Percentiles rank a stretch among this genome's conserved stretches.
These are phyloP conservation scores for Phengaris arion DNA, from an alignment of 2,888 invertebrate genomes.

Conservation along the genomic window DNA sequence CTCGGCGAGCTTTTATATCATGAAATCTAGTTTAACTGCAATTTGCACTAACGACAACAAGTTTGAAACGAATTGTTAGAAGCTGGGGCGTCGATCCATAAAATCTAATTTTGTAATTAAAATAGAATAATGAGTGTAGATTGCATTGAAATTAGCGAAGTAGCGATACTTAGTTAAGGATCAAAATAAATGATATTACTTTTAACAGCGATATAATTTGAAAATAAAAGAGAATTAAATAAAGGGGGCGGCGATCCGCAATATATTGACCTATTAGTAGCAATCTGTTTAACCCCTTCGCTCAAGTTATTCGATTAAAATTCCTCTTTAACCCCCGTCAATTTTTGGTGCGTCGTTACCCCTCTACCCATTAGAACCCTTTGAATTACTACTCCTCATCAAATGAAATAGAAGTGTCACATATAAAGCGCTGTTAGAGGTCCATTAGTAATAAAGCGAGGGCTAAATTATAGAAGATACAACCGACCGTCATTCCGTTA, in stretches of 20 bases:
- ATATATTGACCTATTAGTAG: too few relatives aligned
- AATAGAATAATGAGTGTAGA: background rate
- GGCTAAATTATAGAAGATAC: background rate
- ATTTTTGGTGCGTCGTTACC: background rate
- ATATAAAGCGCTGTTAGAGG: constrained; percentile 10
- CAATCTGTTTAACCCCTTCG: too few relatives aligned
- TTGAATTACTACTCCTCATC: background rate
- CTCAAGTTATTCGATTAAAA: background rate
- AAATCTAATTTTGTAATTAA: constrained; percentile 8
- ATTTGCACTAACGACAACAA: constrained; percentile 2
- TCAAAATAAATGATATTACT: background rate
- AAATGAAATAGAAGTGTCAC: background rate
- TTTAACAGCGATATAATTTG: background rate
- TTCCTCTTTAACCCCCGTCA: background rate
- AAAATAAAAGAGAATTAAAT: too few relatives aligned
- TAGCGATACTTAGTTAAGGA: background rate
- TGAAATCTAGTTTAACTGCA: constrained; percentile 1
- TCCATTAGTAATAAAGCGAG: constrained; percentile 6
- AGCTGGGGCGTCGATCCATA: background rate
- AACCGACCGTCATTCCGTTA: constrained; percentile 2
- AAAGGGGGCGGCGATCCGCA: too few relatives aligned
- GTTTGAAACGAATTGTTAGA: constrained; percentile 3
- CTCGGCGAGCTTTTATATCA: background rate
- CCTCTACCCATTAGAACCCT: background rate
- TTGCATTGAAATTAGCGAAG: background rate